Evolutionary conservation across 2,888 invertebrate species (phyloP).

Genomic region (Cotesia congregata): DNA sequence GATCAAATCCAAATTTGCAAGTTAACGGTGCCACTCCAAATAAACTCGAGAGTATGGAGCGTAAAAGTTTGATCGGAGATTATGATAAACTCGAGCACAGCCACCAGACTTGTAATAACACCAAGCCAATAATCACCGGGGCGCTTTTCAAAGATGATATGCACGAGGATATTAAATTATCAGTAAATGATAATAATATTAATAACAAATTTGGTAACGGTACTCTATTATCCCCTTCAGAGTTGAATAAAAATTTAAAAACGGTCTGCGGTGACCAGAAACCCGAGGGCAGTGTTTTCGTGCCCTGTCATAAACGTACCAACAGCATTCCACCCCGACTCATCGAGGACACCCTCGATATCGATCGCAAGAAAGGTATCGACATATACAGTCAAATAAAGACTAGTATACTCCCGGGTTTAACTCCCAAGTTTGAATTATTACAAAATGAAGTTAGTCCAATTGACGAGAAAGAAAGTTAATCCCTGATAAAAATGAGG

Average conservation of each 20-base stretch:
- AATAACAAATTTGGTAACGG: conserved; percentile 72
- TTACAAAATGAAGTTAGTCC: conserved; percentile 73
- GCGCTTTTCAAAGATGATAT: conserved; percentile 79
- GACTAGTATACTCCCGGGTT: conserved; percentile 72
- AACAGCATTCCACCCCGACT: conserved; percentile 74
- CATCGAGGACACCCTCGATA: conserved; percentile 71
- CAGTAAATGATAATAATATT: conserved; percentile 62
- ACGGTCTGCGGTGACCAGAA: conserved; percentile 49
- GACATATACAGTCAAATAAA: conserved; percentile 75
- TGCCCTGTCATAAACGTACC: conserved; percentile 70
- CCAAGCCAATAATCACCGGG: conserved; percentile 80
- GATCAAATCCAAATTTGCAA: conserved; percentile 62
- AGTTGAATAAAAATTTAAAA: conserved; percentile 56
- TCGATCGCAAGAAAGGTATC: conserved; percentile 60
- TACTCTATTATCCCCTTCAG: conserved; percentile 59
- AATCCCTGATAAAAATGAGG: conserved; percentile 53
- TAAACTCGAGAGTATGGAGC: conserved; percentile 57
- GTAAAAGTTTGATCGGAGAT: conserved; percentile 68
- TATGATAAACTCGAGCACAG: conserved; percentile 72
- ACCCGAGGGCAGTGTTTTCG: conserved; percentile 69
- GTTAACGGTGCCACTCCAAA: conserved; percentile 61
- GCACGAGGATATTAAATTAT: conserved; percentile 67
- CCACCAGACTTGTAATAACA: background rate
- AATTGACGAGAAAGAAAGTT: conserved; percentile 67
- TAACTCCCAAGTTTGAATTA: conserved; percentile 75